A percentile compares a stretch with the other conserved stretches of the same genome.
Conservation (phyloP, 2,113 vertebrate genomes). For the Engraulis encrasicolus region DNA sequence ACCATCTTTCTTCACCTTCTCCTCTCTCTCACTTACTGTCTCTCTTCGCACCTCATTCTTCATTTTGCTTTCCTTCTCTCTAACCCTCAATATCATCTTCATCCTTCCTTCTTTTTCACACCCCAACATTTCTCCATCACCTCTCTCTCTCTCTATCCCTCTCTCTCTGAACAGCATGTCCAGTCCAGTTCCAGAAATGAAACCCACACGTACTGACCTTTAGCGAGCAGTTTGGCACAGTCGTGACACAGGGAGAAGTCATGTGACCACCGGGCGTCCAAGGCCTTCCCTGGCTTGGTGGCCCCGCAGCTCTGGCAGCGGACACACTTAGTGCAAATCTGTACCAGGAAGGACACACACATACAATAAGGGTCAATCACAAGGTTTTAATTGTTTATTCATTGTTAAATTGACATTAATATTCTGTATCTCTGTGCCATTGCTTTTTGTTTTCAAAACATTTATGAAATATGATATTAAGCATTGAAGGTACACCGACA, state of each 20-base stretch:
- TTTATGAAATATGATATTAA: neutral
- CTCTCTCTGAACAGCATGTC: conserved; percentile 7
- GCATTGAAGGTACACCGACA: neutral
- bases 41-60: neutral
- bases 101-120: neutral
- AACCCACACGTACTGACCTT: conserved; percentile 82
- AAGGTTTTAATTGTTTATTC: neutral
- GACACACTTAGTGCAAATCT: conserved; percentile 98
- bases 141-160: neutral
- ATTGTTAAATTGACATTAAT: too few relatives aligned
- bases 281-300: conserved; percentile 95
- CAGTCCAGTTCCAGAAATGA: neutral
- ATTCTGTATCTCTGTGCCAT: too few relatives aligned
- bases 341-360: conserved; percentile 47
- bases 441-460: too few relatives aligned
- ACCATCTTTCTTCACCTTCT: too few relatives aligned
- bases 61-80: neutral
- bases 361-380: neutral
- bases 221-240: conserved; percentile 97
- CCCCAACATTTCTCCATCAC: neutral
- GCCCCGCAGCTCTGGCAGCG: conserved; percentile 96
- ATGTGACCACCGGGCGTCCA: conserved; percentile 98
- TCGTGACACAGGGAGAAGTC: conserved; percentile 98
- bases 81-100: neutral
- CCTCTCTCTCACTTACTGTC: too few relatives aligned